Percentiles rank a stretch among this genome's conserved stretches.
Evolutionary conservation across 2,797 vertebrate species (phyloP).

Genomic region (Crocodylus rhombifer): DNA sequence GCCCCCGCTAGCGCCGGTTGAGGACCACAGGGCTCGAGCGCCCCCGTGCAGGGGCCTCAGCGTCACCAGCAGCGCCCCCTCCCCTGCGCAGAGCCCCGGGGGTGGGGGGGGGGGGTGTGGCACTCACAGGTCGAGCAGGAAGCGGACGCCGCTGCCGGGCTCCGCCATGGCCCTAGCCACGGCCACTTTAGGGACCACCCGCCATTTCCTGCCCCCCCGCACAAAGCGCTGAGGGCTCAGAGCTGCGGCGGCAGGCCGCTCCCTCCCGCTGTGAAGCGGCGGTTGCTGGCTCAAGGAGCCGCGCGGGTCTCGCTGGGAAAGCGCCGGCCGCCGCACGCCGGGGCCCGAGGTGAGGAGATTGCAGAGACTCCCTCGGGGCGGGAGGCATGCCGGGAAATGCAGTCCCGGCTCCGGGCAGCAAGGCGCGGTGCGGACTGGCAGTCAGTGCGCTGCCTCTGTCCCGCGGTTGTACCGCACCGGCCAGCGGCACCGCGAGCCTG

Average conservation of each 20-base stretch:
- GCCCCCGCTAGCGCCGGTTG: too few species aligned
- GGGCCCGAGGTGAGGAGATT: background rate
- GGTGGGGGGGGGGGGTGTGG: background rate
- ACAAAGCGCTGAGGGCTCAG: too few species aligned
- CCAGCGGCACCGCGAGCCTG: too few species aligned
- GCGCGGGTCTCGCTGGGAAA: fast-evolving
- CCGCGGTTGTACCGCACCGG: too few species aligned
- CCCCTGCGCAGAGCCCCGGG: too few species aligned
- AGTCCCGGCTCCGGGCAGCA: background rate
- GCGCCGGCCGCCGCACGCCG: background rate
- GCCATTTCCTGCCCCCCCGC: background rate
- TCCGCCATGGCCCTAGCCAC: constrained; percentile 26
- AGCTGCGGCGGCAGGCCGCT: too few species aligned
- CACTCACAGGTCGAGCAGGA: constrained; percentile 76
- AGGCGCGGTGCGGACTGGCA: fast-evolving
- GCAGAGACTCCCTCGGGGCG: fast-evolving
- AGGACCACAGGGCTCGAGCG: too few species aligned
- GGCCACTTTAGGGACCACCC: background rate
- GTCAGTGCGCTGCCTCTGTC: fast-evolving
- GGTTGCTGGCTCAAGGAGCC: fast-evolving
- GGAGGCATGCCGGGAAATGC: constrained; percentile 45
- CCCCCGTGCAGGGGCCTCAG: too few species aligned
- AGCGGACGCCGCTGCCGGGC: constrained; percentile 11
- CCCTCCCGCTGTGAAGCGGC: background rate
- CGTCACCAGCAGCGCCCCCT: too few species aligned